Evolutionary conservation across 2,113 vertebrate species (phyloP).

Genomic region (Bombycilla garrulus): DNA sequence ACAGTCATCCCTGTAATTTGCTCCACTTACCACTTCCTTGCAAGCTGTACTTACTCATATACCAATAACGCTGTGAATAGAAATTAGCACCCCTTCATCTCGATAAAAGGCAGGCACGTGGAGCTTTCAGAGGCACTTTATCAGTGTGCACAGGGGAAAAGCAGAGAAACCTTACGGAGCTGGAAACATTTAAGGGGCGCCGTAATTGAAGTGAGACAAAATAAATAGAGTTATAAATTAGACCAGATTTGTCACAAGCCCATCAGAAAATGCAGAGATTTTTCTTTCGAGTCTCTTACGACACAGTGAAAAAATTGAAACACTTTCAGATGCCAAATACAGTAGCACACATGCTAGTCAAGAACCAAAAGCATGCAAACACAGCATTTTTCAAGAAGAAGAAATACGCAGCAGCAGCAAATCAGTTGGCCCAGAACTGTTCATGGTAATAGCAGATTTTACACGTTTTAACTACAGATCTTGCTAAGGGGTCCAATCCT

Average conservation of each 20-base stretch:
- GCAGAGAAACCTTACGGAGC: background rate
- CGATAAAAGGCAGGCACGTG: accelerated
- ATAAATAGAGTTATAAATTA: background rate
- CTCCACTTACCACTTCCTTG: background rate
- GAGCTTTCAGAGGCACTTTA: background rate
- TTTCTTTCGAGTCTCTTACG: background rate
- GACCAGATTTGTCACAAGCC: background rate
- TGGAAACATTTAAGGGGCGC: background rate
- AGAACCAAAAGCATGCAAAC: background rate
- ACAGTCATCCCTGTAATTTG: background rate
- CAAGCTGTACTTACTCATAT: background rate
- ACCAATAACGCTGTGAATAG: background rate
- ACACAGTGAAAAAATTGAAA: background rate
- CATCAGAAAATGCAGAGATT: background rate
- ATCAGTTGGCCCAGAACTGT: background rate
- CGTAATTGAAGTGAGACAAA: background rate
- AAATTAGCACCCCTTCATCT: background rate
- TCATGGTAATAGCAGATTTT: background rate
- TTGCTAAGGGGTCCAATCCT: background rate
- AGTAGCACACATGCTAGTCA: background rate
- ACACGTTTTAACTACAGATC: background rate
- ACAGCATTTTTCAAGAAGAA: background rate
- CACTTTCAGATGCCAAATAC: background rate
- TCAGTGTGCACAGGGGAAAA: background rate
- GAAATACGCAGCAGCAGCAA: background rate